A percentile compares a stretch with the other conserved stretches of the same genome.
Conservation (phyloP, 2,113 vertebrate genomes). For the Actenoides lindsayi region DNA sequence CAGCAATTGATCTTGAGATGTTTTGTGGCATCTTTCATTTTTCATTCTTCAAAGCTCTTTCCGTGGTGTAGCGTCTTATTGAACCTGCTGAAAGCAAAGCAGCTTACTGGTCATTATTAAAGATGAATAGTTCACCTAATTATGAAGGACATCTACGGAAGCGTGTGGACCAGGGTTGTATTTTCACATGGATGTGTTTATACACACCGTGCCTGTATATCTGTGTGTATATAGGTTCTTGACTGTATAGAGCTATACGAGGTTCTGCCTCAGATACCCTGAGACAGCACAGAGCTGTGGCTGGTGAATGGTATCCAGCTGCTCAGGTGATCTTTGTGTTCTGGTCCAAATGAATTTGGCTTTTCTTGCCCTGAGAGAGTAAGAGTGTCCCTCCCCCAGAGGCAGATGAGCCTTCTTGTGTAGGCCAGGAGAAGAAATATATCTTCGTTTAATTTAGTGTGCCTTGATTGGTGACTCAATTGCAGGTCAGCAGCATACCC, state of each 20-base stretch:
- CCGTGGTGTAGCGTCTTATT: background rate
- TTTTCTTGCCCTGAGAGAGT: background rate
- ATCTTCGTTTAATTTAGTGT: conserved; percentile 52
- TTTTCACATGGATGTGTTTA: background rate
- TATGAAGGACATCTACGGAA: background rate
- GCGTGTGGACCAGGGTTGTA: fast-evolving
- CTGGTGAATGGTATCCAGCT: background rate
- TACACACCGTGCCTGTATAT: fast-evolving
- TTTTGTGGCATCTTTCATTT: conserved; percentile 34
- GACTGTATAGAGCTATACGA: fast-evolving
- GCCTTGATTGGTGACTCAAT: conserved; percentile 17
- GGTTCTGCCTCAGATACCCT: too few species aligned
- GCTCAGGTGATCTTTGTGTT: background rate
- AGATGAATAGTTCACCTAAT: background rate
- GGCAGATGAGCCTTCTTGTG: background rate
- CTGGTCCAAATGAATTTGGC: background rate
- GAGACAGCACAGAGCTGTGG: background rate
- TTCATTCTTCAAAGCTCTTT: conserved; percentile 53
- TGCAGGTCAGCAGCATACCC: conserved; percentile 20
- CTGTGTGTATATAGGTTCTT: fast-evolving
- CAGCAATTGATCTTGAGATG: conserved; percentile 55
- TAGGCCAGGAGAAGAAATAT: background rate
- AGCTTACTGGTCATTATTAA: background rate
- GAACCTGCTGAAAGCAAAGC: background rate
- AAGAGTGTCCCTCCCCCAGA: background rate